These are phyloP conservation scores for Ptyas mucosa DNA, from an alignment of 2,113 vertebrate species.

Conservation along the genomic window DNA sequence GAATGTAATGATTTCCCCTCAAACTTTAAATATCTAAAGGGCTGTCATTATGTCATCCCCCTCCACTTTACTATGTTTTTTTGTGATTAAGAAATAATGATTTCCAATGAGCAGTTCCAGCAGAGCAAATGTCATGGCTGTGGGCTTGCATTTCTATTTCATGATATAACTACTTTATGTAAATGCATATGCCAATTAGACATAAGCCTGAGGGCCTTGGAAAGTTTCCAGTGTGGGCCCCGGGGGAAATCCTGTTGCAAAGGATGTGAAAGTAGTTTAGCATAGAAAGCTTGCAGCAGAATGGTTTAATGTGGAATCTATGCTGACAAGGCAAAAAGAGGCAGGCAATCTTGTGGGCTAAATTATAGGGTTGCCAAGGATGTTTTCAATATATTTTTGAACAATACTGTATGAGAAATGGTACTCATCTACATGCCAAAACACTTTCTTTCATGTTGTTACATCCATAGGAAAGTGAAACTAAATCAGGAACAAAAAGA, in stretches of 20 bases:
- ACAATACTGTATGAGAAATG: neutral
- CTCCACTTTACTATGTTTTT: neutral
- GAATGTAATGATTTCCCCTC: neutral
- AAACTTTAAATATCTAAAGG: neutral
- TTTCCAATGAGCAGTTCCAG: neutral
- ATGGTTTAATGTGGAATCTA: neutral
- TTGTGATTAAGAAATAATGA: slow-evolving; percentile 15
- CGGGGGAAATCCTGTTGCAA: neutral
- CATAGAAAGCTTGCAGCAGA: neutral
- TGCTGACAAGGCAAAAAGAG: neutral
- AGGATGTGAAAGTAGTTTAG: neutral
- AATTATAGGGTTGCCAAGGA: neutral
- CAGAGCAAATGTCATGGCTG: neutral
- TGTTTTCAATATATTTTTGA: slow-evolving; percentile 5
- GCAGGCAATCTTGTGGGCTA: neutral
- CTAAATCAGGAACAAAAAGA: neutral
- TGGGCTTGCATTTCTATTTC: slow-evolving; percentile 4
- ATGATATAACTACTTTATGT: slow-evolving; percentile 12
- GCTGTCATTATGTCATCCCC: neutral
- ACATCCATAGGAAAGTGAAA: neutral
- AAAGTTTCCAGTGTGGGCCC: neutral
- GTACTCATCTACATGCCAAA: neutral
- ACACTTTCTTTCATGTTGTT: neutral
- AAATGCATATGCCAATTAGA: slow-evolving; percentile 23
- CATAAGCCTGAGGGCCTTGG: neutral